Percentiles rank a stretch among this genome's conserved stretches.
phyloP scores from a whole-genome alignment of 2,888 invertebrate genomes.

The Podabrus alpinus region DNA sequence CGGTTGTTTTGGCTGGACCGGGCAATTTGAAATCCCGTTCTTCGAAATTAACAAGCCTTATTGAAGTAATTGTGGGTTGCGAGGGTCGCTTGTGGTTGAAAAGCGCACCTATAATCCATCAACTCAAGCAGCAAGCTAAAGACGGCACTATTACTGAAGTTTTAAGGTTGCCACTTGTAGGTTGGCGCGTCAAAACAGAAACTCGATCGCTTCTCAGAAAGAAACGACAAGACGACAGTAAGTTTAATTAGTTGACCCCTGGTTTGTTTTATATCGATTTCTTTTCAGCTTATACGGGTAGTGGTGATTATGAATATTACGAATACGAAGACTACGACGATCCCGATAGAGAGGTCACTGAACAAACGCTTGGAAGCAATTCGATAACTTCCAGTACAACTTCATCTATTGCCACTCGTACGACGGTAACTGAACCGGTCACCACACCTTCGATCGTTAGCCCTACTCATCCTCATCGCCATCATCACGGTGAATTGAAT shows the following conservation, averaged over 20 bases:
- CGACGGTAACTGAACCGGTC: background rate
- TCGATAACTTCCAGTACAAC: background rate
- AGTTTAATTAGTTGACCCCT: background rate
- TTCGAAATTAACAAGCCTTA: conserved; percentile 55
- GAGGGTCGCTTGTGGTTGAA: conserved; percentile 71
- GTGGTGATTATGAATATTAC: conserved; percentile 52
- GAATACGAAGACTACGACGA: conserved; percentile 52
- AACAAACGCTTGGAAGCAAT: conserved; percentile 2
- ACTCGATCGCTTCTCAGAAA: conserved; percentile 37
- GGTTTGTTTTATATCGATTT: background rate
- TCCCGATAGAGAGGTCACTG: conserved; percentile 30
- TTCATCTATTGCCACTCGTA: background rate
- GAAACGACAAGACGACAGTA: conserved; percentile 32
- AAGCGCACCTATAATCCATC: conserved; percentile 68
- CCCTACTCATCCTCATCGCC: conserved; percentile 54
- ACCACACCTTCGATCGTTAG: conserved; percentile 28
- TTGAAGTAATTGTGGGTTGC: conserved; percentile 74
- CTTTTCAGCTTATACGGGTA: conserved; percentile 29
- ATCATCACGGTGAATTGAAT: conserved; percentile 56
- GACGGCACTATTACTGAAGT: conserved; percentile 75
- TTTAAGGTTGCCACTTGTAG: conserved; percentile 69
- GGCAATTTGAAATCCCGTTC: conserved; percentile 57
- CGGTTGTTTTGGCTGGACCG: conserved; percentile 59
- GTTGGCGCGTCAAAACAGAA: conserved; percentile 67
- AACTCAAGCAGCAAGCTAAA: conserved; percentile 68